Percentiles rank a stretch among this genome's conserved stretches.
Conservation (phyloP, 2,113 vertebrate genomes). For the Cynopterus brachyotis region DNA sequence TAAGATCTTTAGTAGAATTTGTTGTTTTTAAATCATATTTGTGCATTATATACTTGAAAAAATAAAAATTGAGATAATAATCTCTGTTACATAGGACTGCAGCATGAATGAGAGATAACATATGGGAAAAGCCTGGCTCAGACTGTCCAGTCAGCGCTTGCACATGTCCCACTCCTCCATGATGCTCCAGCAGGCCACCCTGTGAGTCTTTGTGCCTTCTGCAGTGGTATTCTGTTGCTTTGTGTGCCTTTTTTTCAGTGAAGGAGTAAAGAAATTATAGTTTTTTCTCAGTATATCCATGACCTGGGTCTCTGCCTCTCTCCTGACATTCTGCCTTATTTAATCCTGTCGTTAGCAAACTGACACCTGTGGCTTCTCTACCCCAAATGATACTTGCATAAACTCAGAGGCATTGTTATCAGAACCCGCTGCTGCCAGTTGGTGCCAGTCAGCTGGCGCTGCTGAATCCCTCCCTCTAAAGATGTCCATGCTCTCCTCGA, state of each 20-base stretch:
- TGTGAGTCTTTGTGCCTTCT: neutral
- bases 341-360: neutral
- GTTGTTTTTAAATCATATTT: neutral
- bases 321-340: neutral
- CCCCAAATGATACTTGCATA: neutral
- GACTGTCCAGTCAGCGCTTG: neutral
- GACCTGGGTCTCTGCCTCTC: neutral
- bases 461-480: neutral
- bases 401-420: neutral
- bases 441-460: neutral
- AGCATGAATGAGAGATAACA: too few species aligned
- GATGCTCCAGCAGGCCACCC: neutral
- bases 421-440: neutral
- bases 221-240: neutral
- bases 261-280: neutral
- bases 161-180: neutral
- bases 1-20: neutral
- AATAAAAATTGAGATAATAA: neutral
- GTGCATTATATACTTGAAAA: neutral
- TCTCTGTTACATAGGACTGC: rapidly evolving
- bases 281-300: neutral
- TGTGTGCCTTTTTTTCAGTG: neutral
- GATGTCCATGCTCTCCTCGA: neutral
- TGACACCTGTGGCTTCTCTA: neutral
- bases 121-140: neutral